A percentile compares a stretch with the other conserved stretches of the same genome.
These are phyloP conservation scores for Leptoclinus maculatus DNA, from an alignment of 2,797 vertebrate genomes.

Conservation along the genomic window DNA sequence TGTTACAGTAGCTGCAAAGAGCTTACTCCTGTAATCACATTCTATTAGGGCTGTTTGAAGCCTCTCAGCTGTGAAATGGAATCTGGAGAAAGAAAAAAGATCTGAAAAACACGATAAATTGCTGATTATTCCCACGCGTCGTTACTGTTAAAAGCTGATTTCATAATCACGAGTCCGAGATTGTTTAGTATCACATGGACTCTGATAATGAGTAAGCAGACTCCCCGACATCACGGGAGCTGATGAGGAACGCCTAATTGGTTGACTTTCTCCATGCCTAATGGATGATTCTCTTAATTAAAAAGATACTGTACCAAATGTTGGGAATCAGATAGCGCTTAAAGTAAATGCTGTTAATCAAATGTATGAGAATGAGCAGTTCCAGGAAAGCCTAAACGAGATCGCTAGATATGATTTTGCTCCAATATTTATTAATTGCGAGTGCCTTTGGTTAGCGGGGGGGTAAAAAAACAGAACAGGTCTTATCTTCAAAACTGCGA, in stretches of 20 bases:
- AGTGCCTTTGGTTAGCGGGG: slow-evolving; percentile 87
- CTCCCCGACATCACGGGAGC: slow-evolving; percentile 82
- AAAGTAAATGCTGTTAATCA: slow-evolving; percentile 91
- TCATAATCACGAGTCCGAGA: slow-evolving; percentile 84
- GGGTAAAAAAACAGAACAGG: slow-evolving; percentile 87
- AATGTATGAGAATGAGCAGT: slow-evolving; percentile 91
- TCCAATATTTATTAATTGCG: slow-evolving; percentile 91
- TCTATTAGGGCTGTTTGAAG: slow-evolving; percentile 79
- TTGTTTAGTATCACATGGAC: slow-evolving; percentile 86
- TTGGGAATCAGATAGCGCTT: slow-evolving; percentile 88
- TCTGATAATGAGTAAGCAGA: slow-evolving; percentile 88
- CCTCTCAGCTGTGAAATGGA: slow-evolving; percentile 79
- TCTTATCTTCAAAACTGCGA: slow-evolving; percentile 92
- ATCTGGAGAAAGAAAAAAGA: slow-evolving; percentile 66
- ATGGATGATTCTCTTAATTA: slow-evolving; percentile 91
- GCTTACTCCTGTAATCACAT: slow-evolving; percentile 70
- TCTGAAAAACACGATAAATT: slow-evolving; percentile 80
- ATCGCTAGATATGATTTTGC: slow-evolving; percentile 88
- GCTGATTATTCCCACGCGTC: slow-evolving; percentile 85
- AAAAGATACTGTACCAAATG: slow-evolving; percentile 90
- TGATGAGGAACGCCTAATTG: slow-evolving; percentile 90
- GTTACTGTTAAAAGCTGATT: slow-evolving; percentile 86
- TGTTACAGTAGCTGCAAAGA: slow-evolving; percentile 61
- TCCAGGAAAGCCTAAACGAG: slow-evolving; percentile 91
- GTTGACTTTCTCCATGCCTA: slow-evolving; percentile 88